phyloP scores from a whole-genome alignment of 2,797 vertebrate species.

The Catamblyrhynchus diadema region DNA sequence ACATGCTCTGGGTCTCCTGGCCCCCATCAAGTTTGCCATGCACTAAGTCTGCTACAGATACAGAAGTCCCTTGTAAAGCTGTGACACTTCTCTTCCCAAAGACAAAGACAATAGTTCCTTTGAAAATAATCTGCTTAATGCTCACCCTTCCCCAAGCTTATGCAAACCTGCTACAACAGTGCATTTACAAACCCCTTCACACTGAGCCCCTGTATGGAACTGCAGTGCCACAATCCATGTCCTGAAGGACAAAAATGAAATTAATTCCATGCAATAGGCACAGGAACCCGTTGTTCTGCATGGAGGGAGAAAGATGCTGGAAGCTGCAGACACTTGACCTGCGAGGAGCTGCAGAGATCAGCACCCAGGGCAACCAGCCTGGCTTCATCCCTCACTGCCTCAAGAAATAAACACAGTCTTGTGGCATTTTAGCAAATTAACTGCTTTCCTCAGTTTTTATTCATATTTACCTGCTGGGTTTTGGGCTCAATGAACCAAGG shows the following conservation, averaged over 20 bases:
- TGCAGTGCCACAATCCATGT: not conserved
- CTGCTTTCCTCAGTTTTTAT: not conserved
- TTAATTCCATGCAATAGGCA: not conserved
- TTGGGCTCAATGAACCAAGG: not conserved
- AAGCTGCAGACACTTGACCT: not conserved
- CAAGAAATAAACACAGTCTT: not conserved
- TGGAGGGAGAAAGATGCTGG: not conserved
- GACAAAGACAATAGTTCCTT: not conserved
- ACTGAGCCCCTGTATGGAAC: fast-evolving
- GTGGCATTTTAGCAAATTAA: not conserved
- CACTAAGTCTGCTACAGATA: not conserved
- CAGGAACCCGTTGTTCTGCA: fast-evolving
- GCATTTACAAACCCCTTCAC: not conserved
- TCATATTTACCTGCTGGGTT: not conserved
- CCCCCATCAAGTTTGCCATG: not conserved
- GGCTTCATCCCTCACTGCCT: not conserved
- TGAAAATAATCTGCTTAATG: not conserved
- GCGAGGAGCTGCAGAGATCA: not conserved
- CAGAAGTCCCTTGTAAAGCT: not conserved
- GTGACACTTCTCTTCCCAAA: not conserved
- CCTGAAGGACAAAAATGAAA: not conserved
- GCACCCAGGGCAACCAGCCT: not conserved
- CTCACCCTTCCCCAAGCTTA: not conserved
- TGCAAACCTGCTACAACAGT: fast-evolving
- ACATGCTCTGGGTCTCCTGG: not conserved